Base-by-base conservation (phyloP, 2,113 vertebrate genomes). In the Corythornis madagascariensis region DNA sequence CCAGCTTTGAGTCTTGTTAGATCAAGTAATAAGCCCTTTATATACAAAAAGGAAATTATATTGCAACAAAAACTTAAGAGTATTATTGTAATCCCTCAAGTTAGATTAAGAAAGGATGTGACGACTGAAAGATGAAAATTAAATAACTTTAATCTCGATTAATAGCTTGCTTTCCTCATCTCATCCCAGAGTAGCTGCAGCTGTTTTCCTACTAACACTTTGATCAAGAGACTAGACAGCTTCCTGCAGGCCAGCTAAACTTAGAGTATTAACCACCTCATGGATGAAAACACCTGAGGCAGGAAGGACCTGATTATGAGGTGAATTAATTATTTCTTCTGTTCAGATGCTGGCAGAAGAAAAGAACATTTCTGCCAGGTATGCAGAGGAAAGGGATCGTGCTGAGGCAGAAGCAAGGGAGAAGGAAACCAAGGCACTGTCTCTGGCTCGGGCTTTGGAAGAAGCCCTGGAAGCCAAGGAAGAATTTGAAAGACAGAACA, bases 361-460 rank as follows among this genome's bases (percentile, higher is more conserved):
- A 80, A 99, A 99, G 97, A 99, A 97, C 72, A 94, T 99, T 84
- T 99, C 99, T 3, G 98, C 99, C 26, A 98, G 99, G 6, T 98
- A 98, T 0, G 99, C 99, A 1, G 99, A 99, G 87, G 99, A 99
- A 95, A 98, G 99, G 1, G 99, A 99, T 96, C 98, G 98, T 1
- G 99, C 99, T 0, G 99, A 99, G 94, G 99, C 99, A 0, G 99
- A 99, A 83, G 99, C 99, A 31, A 96, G 99, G 86, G 99, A 99
- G 97, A 99, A 99, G 95, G 99, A 99, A 45, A 99, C 99, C 86
- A 99, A 99, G 88, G 98, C 99, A 5, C 97, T 99, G 78, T 98
- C 99, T 20, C 95, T 99, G 97, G 97, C 98, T 70, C 96, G 99
- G 56, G 98, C 98, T 29, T 97, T 99, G 45, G 99, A 99, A 86